Evolutionary conservation across 2,888 invertebrate species (phyloP).

Genomic region (Acanthosepion esculentum): DNA sequence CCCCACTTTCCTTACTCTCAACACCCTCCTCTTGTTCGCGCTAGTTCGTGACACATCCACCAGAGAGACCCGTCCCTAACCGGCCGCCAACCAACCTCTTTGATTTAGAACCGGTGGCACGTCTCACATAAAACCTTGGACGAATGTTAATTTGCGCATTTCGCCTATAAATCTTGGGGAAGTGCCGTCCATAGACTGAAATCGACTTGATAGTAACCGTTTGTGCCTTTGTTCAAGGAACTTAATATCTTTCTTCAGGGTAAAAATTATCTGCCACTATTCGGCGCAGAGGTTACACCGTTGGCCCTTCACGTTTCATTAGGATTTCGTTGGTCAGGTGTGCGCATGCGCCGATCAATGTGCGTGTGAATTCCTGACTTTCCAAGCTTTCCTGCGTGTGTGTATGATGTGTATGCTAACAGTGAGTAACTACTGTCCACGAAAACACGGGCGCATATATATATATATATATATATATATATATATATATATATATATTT

Average conservation of each 20-base stretch:
- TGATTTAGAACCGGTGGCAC: slow-evolving; percentile 13
- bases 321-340: not conserved
- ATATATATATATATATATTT: no score
- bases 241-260: slow-evolving; percentile 33
- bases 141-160: slow-evolving; percentile 12
- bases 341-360: slow-evolving; percentile 9
- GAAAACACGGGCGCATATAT: not conserved
- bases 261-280: slow-evolving; percentile 33
- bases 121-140: slow-evolving; percentile 22
- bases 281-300: slow-evolving; percentile 2
- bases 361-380: not conserved
- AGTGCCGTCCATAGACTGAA: slow-evolving; percentile 18
- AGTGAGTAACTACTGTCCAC: not conserved
- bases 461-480: no score
- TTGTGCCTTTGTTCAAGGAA: slow-evolving; percentile 15
- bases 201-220: slow-evolving; percentile 22
- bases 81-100: not conserved
- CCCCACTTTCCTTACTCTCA: not conserved
- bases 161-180: not conserved
- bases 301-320: slow-evolving; percentile 21
- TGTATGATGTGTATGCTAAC: not conserved
- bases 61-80: not conserved
- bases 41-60: slow-evolving; percentile 7
- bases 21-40: not conserved
- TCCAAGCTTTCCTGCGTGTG: not conserved